Conservation (phyloP, 1,140 invertebrate genomes). For the Drosophila kurseongensis region DNA sequence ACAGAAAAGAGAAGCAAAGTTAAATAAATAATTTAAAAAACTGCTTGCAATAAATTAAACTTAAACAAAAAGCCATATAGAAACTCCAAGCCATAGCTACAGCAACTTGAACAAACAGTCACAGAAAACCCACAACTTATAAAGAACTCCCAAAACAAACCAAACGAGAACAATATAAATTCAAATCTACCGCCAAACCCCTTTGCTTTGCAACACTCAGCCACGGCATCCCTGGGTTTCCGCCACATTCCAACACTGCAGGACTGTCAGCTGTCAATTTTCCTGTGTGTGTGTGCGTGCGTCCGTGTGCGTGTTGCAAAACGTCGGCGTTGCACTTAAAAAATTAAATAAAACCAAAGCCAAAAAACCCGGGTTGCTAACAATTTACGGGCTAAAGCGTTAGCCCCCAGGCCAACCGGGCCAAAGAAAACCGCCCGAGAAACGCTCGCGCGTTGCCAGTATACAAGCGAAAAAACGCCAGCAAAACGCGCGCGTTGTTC, state of each 20-base stretch:
- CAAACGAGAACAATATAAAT: constrained; percentile 9
- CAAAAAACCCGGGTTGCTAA: constrained; percentile 10
- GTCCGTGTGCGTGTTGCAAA: constrained; percentile 43
- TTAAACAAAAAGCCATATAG: neutral
- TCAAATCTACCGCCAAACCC: constrained; percentile 36
- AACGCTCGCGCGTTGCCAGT: constrained; percentile 1
- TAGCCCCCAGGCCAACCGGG: constrained; percentile 18
- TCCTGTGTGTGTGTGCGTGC: constrained; percentile 43
- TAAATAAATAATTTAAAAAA: neutral
- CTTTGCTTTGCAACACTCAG: constrained; percentile 53
- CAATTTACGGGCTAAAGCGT: neutral
- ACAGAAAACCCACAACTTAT: neutral
- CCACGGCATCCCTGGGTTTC: constrained; percentile 31
- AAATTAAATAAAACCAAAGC: constrained; percentile 14
- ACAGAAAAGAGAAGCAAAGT: neutral
- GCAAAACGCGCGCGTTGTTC: constrained; percentile 47
- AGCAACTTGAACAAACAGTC: too few species aligned
- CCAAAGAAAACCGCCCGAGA: constrained; percentile 7
- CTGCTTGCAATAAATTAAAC: neutral
- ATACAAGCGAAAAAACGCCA: constrained; percentile 8
- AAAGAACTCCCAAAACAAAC: neutral
- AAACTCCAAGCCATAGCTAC: neutral
- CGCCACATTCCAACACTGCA: constrained; percentile 58
- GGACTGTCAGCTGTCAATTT: constrained; percentile 69
- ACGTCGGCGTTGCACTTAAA: constrained; percentile 46